These are phyloP conservation scores for Fissipunctia ypsillon DNA, from an alignment of 2,888 invertebrate genomes.

Conservation along the genomic window DNA sequence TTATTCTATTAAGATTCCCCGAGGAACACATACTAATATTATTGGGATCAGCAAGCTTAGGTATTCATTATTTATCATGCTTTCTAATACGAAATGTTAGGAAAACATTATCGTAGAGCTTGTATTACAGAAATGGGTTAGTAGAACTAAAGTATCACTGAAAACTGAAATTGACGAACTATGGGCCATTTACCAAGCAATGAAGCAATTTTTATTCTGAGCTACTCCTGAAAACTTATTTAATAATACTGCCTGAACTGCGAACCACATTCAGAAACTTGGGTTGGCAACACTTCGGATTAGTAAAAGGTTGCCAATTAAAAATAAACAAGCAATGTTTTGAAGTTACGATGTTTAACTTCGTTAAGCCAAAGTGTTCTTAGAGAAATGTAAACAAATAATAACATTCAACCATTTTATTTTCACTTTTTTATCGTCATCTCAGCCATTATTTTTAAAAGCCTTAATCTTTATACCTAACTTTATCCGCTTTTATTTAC, in stretches of 20 bases:
- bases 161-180: slow-evolving; percentile 22
- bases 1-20: slow-evolving; percentile 54
- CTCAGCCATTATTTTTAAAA: slow-evolving; percentile 65
- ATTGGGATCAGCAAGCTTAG: not conserved
- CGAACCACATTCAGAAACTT: slow-evolving; percentile 17
- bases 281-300: slow-evolving; percentile 28
- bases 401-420: slow-evolving; percentile 48
- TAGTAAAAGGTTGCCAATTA: slow-evolving; percentile 48
- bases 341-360: slow-evolving; percentile 26
- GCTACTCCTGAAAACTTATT: slow-evolving; percentile 38
- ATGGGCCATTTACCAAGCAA: slow-evolving; percentile 25
- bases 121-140: not conserved
- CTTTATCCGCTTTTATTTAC: slow-evolving; percentile 67
- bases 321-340: slow-evolving; percentile 41
- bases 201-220: too few species aligned
- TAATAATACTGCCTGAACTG: slow-evolving; percentile 30
- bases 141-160: not conserved
- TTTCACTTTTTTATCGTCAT: slow-evolving; percentile 54
- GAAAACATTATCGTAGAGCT: not conserved
- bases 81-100: not conserved
- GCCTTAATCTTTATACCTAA: slow-evolving; percentile 66
- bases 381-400: slow-evolving; percentile 46
- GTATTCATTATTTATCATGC: slow-evolving; percentile 6
- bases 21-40: slow-evolving; percentile 15
- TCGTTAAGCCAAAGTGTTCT: slow-evolving; percentile 35